Percentiles rank a stretch among this genome's conserved stretches.
phyloP scores from a whole-genome alignment of 2,113 vertebrate genomes.

The Bubalus kerabau region DNA sequence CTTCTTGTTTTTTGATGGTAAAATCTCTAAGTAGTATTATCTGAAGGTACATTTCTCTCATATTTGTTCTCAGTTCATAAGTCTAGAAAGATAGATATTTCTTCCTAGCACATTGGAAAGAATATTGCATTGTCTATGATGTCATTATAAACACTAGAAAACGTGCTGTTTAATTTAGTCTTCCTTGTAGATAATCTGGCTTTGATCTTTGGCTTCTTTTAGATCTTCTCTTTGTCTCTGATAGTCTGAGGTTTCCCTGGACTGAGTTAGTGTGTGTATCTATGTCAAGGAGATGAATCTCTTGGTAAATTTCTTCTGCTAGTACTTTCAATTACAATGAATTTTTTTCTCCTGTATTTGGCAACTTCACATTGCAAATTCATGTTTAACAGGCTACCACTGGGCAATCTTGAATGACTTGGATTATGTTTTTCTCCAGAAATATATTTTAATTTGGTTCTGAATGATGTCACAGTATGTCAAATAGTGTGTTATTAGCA shows the following conservation, averaged over 20 bases:
- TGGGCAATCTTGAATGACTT: neutral
- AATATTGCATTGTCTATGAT: fast-evolving
- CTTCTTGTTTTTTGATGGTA: neutral
- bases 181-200: neutral
- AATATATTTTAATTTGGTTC: neutral
- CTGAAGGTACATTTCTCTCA: neutral
- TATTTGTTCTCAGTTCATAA: neutral
- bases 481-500: neutral
- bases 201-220: neutral
- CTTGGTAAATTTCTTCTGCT: neutral
- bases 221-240: neutral
- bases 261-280: neutral
- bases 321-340: neutral
- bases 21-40: neutral
- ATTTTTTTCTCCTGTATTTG: neutral
- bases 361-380: neutral
- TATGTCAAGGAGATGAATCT: neutral
- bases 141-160: neutral
- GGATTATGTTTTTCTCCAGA: neutral
- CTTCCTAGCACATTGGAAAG: neutral
- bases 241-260: neutral
- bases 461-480: neutral
- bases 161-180: neutral
- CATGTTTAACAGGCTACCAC: neutral
- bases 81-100: neutral